phyloP scores from a whole-genome alignment of 1,140 invertebrate species.

The Oryzaephilus surinamensis region DNA sequence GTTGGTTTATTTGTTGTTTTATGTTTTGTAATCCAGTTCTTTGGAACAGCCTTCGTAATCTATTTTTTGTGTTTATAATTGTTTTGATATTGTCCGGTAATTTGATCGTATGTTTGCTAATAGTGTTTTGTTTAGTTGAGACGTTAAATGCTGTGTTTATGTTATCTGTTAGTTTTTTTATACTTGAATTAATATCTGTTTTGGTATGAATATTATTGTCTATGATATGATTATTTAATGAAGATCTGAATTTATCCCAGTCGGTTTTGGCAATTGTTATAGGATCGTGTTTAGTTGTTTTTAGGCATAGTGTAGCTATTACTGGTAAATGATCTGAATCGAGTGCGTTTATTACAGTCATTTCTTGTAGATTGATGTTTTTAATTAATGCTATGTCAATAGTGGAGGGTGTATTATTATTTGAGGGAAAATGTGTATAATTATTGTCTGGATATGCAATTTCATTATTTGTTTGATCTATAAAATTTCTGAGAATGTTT shows the following conservation, averaged over 20 bases:
- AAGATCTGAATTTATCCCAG: background rate
- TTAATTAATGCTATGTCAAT: background rate
- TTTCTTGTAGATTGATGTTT: background rate
- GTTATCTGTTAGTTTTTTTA: no score
- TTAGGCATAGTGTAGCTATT: background rate
- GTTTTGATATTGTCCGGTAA: no score
- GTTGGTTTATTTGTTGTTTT: background rate
- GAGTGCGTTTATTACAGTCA: background rate
- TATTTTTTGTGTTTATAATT: no score
- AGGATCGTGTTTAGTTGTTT: background rate
- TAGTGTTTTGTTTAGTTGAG: no score
- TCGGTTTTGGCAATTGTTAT: background rate
- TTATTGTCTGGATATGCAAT: background rate
- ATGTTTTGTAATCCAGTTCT: background rate
- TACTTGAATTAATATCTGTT: no score
- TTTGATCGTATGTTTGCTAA: no score
- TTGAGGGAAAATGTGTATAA: background rate
- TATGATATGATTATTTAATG: no score
- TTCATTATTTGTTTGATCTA: background rate
- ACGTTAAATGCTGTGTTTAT: no score
- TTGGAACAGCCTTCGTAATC: background rate
- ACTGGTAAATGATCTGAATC: background rate
- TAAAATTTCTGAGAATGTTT: background rate
- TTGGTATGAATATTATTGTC: no score
- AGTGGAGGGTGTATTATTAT: background rate